Percentiles rank a stretch among this genome's conserved stretches.
phyloP scores from a whole-genome alignment of 2,113 vertebrate genomes.

The Neogale vison region DNA sequence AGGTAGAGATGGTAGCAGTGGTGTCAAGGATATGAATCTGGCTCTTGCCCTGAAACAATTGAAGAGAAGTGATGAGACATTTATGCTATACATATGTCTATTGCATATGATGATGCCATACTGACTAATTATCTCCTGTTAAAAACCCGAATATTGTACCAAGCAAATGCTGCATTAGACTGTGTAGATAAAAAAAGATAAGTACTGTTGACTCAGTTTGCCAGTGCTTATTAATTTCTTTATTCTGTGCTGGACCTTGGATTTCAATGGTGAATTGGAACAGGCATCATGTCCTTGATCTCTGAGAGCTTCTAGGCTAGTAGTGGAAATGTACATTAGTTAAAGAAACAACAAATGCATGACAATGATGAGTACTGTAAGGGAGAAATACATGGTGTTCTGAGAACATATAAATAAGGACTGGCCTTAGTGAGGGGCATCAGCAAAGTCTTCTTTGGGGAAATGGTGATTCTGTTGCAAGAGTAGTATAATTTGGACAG shows the following conservation, averaged over 20 bases:
- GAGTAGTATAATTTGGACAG: background rate
- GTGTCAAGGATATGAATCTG: background rate
- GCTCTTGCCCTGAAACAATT: background rate
- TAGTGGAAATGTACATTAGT: background rate
- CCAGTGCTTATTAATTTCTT: background rate
- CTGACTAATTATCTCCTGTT: background rate
- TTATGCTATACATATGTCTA: background rate
- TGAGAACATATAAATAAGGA: background rate
- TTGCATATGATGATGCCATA: background rate
- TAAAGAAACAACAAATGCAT: background rate
- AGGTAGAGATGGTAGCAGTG: background rate
- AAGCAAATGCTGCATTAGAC: background rate
- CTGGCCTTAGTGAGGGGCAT: background rate
- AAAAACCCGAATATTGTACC: background rate
- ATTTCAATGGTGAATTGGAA: background rate
- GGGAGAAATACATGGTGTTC: background rate
- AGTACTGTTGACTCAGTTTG: background rate
- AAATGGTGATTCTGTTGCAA: background rate
- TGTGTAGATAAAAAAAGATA: background rate
- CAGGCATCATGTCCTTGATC: background rate
- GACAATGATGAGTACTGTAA: background rate
- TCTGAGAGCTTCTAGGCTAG: background rate
- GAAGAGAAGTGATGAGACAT: background rate
- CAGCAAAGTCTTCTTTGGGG: background rate
- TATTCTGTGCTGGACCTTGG: background rate